Base-by-base conservation (phyloP, 1,140 invertebrate species). In the Rhagoletis pomonella region DNA sequence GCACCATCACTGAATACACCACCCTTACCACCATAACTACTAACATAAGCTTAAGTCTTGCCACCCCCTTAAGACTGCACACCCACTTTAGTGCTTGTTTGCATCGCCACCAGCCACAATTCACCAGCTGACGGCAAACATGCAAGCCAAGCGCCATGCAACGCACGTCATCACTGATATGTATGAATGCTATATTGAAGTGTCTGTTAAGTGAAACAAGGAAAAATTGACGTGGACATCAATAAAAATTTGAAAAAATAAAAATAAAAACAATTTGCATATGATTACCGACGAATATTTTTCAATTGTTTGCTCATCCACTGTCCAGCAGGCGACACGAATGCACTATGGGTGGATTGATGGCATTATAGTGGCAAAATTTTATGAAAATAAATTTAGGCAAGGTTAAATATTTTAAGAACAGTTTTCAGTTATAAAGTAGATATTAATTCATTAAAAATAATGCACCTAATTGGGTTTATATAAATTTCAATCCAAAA, bases 121-220 rank as follows among this genome's bases (percentile, higher is more conserved):
- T 7, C 73, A 81, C 73, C 73, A 81, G 73, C 73, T 81, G 73
- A 81, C 73, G 73, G 14, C 50, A 10, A 81, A 81, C 73, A 81
- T 50, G 73, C 73, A 55, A 81, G n/a, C n/a, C n/a, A n/a, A n/a
- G 55, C 73, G 73, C 55, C 73, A 81, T 55, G 50, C 47, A 81
- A 50, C 73, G 55, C n/a, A 42, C 73, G 73, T 81, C 73, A 55
- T 81, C 73, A 55, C 73, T 55, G 50, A 55, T 81, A 81, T 81
- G 17, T 55, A n/a, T n/a, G n/a, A n/a, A n/a, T n/a, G n/a, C n/a
- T n/a, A 19, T 81, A 81, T 81, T 81, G 73, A 81, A 55, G n/a
- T 55, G 4, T 81, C 14, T 81, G 44, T 81, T 5, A 55, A 50
- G 73, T 81, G 67, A 17, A 81, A 55, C 44, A 81, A 50, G 7